Evolutionary conservation across 1,140 invertebrate genomes (phyloP).

Genomic region (Drosophila eugracilis): DNA sequence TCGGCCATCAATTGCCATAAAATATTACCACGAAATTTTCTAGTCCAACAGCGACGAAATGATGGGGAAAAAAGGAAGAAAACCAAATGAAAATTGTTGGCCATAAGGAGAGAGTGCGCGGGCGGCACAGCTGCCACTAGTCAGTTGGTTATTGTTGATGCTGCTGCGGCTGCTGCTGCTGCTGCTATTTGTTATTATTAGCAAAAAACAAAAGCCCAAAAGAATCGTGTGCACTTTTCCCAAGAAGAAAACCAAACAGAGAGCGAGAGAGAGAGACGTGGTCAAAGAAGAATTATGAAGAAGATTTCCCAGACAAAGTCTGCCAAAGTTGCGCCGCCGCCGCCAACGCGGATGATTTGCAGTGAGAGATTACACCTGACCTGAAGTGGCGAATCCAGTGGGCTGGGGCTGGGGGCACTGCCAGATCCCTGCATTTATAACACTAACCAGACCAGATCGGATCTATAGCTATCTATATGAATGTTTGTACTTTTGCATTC

Average conservation of each 20-base stretch:
- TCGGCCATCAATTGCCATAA: slow-evolving; percentile 76
- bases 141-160: slow-evolving; percentile 15
- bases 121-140: slow-evolving; percentile 54
- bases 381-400: no score
- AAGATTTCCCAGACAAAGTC: slow-evolving; percentile 50
- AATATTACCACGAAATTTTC: slow-evolving; percentile 61
- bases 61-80: neutral
- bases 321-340: no score
- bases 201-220: slow-evolving; percentile 42
- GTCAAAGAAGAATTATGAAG: slow-evolving; percentile 63
- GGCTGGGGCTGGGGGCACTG: neutral
- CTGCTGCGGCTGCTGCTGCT: slow-evolving; percentile 17
- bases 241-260: slow-evolving; percentile 77
- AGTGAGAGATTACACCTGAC: slow-evolving; percentile 71
- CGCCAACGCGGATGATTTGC: slow-evolving; percentile 69
- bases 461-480: neutral
- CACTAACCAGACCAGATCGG: slow-evolving; percentile 57
- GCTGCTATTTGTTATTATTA: slow-evolving; percentile 75
- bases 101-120: no score
- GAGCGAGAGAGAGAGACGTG: no score
- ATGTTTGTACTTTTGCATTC: slow-evolving; percentile 1
- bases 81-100: slow-evolving; percentile 24
- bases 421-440: slow-evolving; percentile 15
- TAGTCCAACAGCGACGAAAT: slow-evolving; percentile 26
- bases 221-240: slow-evolving; percentile 70